Evolutionary conservation across 2,888 invertebrate genomes (phyloP).

Genomic region (Perithous albicinctus): DNA sequence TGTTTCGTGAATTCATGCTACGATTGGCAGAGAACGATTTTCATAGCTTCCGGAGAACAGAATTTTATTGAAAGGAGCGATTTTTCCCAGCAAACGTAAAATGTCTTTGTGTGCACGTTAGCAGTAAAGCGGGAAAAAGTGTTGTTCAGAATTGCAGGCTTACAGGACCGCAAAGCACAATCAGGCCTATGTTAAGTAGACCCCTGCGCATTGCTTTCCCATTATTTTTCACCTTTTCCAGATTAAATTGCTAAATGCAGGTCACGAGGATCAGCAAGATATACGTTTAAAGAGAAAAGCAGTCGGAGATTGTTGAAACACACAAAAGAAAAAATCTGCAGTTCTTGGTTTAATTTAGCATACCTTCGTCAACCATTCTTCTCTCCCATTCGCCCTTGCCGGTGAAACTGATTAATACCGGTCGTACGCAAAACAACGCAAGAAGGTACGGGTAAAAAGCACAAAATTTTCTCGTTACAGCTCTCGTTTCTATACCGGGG

Average conservation of each 20-base stretch:
- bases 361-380: background rate
- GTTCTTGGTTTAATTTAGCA: constrained; percentile 2
- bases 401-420: constrained; percentile 41
- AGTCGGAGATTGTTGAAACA: background rate
- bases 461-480: constrained; percentile 14
- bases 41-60: background rate
- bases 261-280: background rate
- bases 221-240: no score
- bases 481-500: background rate
- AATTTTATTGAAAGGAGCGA: constrained; percentile 20
- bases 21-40: background rate
- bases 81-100: background rate
- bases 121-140: background rate
- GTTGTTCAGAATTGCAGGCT: background rate
- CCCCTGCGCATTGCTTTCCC: no score
- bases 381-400: background rate
- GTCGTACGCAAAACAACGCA: constrained; percentile 59
- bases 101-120: background rate
- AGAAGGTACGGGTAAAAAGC: constrained; percentile 22
- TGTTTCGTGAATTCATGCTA: constrained; percentile 24
- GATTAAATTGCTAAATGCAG: background rate
- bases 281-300: background rate
- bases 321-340: background rate
- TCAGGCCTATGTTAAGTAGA: no score
- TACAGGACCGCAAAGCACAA: background rate